Conservation (phyloP, 1,140 invertebrate genomes). For the Calephelis virginiensis region DNA sequence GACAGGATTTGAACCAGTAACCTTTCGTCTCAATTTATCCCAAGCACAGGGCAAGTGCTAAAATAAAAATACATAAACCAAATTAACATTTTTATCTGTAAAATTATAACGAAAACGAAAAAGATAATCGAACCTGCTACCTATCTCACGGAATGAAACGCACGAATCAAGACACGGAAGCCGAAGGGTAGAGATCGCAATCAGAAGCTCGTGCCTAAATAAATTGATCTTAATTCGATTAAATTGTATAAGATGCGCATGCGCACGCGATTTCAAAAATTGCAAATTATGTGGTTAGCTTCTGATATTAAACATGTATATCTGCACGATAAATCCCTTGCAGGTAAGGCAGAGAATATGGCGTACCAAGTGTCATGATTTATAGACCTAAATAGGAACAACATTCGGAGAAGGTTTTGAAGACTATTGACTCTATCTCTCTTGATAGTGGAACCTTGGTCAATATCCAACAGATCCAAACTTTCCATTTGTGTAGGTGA, state of each 20-base stretch:
- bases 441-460: too few species aligned
- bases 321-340: too few species aligned
- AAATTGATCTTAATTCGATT: conserved; percentile 39
- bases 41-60: too few species aligned
- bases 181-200: conserved; percentile 30
- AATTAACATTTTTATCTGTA: background rate
- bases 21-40: too few species aligned
- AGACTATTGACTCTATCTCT: too few species aligned
- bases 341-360: too few species aligned
- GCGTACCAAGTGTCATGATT: too few species aligned
- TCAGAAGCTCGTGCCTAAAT: conserved; percentile 37
- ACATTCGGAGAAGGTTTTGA: too few species aligned
- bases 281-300: conserved; percentile 17
- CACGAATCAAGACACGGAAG: conserved; percentile 47
- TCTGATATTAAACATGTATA: background rate
- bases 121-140: conserved; percentile 12
- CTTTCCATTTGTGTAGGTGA: too few species aligned
- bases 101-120: background rate
- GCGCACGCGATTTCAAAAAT: conserved; percentile 29
- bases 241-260: conserved; percentile 33
- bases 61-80: background rate
- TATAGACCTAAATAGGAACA: too few species aligned
- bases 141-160: conserved; percentile 18
- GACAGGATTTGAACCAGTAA: too few species aligned
- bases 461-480: too few species aligned